phyloP scores from a whole-genome alignment of 1,140 invertebrate species.

The Idris sp. region DNA sequence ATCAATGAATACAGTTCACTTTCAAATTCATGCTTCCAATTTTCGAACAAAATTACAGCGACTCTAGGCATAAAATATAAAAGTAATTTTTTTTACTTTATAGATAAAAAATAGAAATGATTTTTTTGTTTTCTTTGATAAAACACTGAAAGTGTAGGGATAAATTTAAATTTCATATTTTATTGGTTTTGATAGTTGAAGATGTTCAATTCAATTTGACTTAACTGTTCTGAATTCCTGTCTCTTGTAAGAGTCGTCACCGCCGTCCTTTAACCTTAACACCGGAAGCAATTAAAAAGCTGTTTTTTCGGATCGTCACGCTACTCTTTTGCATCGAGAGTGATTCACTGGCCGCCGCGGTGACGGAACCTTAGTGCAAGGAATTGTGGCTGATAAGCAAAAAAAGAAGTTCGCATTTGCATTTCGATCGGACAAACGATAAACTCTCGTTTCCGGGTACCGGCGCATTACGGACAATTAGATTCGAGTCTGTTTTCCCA shows the following conservation, averaged over 20 bases:
- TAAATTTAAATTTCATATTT: too few relatives aligned
- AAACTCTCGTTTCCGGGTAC: constrained; percentile 69
- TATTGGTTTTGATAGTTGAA: too few relatives aligned
- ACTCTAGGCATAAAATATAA: too few relatives aligned
- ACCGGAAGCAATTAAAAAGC: constrained; percentile 25
- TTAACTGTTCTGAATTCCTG: constrained; percentile 10
- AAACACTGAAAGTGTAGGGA: too few relatives aligned
- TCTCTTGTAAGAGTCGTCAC: constrained; percentile 13
- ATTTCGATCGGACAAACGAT: constrained; percentile 45
- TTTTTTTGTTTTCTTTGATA: too few relatives aligned
- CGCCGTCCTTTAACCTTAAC: constrained; percentile 16
- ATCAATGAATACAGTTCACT: constrained; percentile 27
- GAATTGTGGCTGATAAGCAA: constrained; percentile 17
- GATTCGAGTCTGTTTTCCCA: constrained; percentile 66
- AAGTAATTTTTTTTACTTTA: too few relatives aligned
- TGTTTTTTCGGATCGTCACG: constrained; percentile 17
- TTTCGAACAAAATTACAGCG: too few relatives aligned
- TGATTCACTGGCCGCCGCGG: constrained; percentile 1
- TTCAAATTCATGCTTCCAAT: constrained; percentile 7
- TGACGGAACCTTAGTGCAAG: constrained; percentile 10
- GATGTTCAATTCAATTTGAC: constrained; percentile 22
- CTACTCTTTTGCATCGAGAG: constrained; percentile 2
- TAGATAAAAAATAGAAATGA: too few relatives aligned
- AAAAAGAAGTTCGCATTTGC: constrained; percentile 36
- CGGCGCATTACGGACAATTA: constrained; percentile 72